Base-by-base conservation (phyloP, 2,797 vertebrate genomes). In the Oreortyx pictus region DNA sequence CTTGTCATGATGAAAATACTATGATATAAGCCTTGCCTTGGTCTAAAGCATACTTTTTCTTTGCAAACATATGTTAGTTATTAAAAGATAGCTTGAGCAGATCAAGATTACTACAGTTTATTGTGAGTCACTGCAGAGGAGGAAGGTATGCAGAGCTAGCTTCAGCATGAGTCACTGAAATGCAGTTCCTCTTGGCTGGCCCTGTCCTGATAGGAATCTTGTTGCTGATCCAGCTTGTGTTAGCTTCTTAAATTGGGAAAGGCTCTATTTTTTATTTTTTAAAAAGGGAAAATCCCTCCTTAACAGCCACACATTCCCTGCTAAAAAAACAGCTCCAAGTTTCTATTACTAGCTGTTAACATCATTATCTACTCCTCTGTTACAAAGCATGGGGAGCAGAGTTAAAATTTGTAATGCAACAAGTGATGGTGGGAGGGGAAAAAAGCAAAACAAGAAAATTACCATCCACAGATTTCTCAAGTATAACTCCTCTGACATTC, bases 1-100 rank as follows among this genome's bases (percentile, higher is more conserved):
- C 20, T n/a, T 89, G 61, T 46, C 71, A 27, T 11, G 46, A 54
- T 54, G 50, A 47, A 68, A 59, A 10, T 4, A 46, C 35, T 76
- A 71, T 77, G 54, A 13, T 50, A 35, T 27, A n/a, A 86, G 33
- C 56, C 35, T 73, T 86, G 78, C 33, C 88, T 82, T 50, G 3
- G 0, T 52, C 50, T 31, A 5, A 46, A 46, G 66, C 7, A 15
- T 50, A 20, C 47, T 57, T 67, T 66, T n/a, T 50, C 37, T 84
- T 78, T 46, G 33, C 41, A 39, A 77, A 82, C 88, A 73, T 27
- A 59, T 75, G 84, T 79, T 92, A 85, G 50, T 66, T 75, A 90
- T 94, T 80, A 96, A 93, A 76, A 7, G 61, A 94, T 23, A 49
- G 82, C 82, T 88, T 60, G 67, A 86, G 49, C 66, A 93, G 84